These are phyloP conservation scores for Alfaro cultratus DNA, from an alignment of 2,797 vertebrate genomes.

Conservation along the genomic window DNA sequence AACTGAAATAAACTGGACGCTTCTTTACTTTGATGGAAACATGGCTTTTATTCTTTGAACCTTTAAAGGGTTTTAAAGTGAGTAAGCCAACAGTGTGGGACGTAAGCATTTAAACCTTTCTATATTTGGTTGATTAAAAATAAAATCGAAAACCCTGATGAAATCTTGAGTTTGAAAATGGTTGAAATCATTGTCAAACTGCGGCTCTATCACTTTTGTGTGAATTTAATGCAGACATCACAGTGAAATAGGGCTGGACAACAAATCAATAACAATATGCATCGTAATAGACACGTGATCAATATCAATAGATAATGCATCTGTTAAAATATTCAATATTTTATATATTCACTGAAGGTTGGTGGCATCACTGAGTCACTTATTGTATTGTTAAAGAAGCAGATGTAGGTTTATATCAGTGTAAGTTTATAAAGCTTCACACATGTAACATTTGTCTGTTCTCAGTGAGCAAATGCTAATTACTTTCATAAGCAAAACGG, in stretches of 20 bases:
- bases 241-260: no score
- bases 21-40: slow-evolving; percentile 11
- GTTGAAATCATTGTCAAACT: neutral
- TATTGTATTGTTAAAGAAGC: no score
- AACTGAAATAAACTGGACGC: slow-evolving; percentile 26
- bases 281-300: no score
- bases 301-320: no score
- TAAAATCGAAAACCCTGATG: neutral
- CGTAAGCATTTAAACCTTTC: neutral
- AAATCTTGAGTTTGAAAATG: neutral
- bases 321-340: no score
- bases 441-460: neutral
- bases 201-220: neutral
- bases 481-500: neutral
- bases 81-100: neutral
- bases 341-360: no score
- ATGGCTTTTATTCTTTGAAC: neutral
- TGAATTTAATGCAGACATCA: no score
- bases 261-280: no score
- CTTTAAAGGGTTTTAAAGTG: neutral
- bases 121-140: neutral
- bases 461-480: neutral
- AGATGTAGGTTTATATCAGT: neutral
- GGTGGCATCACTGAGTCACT: no score
- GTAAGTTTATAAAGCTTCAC: neutral